Evolutionary conservation across 2,797 vertebrate species (phyloP), one percentile per base, ranked within the genome.

Genomic region (Tragelaphus eurycerus): DNA sequence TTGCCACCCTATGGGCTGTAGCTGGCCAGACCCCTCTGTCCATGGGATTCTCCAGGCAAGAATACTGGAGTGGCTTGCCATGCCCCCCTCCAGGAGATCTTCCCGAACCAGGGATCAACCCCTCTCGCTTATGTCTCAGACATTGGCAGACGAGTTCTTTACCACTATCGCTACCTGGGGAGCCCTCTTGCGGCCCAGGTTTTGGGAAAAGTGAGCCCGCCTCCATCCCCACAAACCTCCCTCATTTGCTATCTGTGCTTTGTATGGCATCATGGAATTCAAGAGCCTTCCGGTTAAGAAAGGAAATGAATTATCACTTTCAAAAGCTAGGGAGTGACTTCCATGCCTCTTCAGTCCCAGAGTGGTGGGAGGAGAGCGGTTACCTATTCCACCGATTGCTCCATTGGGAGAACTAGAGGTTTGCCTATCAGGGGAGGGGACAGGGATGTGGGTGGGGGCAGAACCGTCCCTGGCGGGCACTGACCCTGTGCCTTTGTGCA

Each of bases 401-500:
- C 16, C 14, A 48, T 12, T 11, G 13, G 57, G 31, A 60, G 12
- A 55, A 38, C 19, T 9, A 67, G 21, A 74, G 4, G 55, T 57
- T 59, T 76, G 71, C 50, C 46, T 4, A 5, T 19, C 12, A 0
- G 0, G 27, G 60, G 0, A 29, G 6, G 21, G 17, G 34, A 43
- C 27, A 43, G 57, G 23, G 4, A 7, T 25, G 52, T 14, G 21
- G 17, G 21, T 83, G 43, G 17, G 19, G 14, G 55, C 31, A 10
- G 74, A 43, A 54, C 34, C 3, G 0, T 12, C 8, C 3, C 27
- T 12, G 1, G 0, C 1, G 0, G 7, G 34, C 43, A 14, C 78
- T 95, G 84, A 98, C 59, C 7, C 46, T 3, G 4, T 31, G 48
- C 16, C 25, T 89, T 83, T 67, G 84, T 13, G 3, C 88, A 98